Evolutionary conservation across 2,888 invertebrate species (phyloP).

Genomic region (Athalia rosae): DNA sequence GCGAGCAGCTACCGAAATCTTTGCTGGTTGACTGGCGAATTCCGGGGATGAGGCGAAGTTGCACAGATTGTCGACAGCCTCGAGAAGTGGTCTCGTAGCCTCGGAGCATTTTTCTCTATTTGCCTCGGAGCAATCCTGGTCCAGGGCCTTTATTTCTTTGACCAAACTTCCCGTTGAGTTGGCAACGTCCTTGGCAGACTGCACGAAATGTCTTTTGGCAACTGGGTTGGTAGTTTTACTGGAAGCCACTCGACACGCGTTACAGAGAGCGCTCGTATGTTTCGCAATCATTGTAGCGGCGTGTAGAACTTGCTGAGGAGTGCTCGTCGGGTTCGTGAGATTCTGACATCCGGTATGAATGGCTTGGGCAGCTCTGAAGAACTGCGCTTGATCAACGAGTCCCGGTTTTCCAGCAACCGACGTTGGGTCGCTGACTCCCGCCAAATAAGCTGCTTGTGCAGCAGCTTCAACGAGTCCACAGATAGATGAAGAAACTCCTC

Average conservation of each 20-base stretch:
- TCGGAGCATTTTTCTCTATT: conserved; percentile 84
- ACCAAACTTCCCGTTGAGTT: conserved; percentile 96
- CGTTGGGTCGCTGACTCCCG: conserved; percentile 94
- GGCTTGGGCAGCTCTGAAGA: conserved; percentile 91
- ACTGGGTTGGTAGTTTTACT: conserved; percentile 92
- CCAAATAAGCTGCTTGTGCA: conserved; percentile 95
- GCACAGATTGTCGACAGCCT: conserved; percentile 93
- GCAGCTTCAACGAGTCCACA: conserved; percentile 94
- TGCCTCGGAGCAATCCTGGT: conserved; percentile 87
- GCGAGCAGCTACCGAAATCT: conserved; percentile 89
- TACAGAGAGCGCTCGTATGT: conserved; percentile 96
- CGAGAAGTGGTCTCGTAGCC: conserved; percentile 89
- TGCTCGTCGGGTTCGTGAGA: conserved; percentile 82
- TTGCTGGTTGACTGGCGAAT: conserved; percentile 94
- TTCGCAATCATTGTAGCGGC: conserved; percentile 97
- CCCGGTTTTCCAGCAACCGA: conserved; percentile 92
- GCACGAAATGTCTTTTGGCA: conserved; percentile 97
- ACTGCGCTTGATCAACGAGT: conserved; percentile 90
- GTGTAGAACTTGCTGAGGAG: conserved; percentile 88
- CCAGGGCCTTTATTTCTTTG: conserved; percentile 93
- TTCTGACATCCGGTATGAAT: conserved; percentile 92
- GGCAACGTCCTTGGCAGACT: conserved; percentile 97
- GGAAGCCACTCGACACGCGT: conserved; percentile 95
- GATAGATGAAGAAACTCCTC: conserved; percentile 89
- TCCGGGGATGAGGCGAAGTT: conserved; percentile 96